Base-by-base conservation (phyloP, 2,888 invertebrate species). In the Clunio marinus region DNA sequence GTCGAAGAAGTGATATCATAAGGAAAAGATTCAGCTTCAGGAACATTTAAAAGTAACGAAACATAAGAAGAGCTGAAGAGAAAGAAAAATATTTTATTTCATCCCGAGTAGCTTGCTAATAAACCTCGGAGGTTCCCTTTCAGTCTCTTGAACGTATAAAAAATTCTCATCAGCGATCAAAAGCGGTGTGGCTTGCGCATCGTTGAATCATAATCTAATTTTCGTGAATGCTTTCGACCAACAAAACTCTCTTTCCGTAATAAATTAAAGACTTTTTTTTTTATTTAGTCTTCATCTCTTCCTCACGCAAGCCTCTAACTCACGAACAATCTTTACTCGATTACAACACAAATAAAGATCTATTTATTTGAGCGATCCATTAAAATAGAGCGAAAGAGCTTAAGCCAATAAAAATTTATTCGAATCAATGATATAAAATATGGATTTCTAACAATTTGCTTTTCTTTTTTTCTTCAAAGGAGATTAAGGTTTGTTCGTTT, bases 381-480 rank as follows among this genome's bases (percentile, higher is more conserved):
- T 63, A 63, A 59, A 45, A 27, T 63, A 46, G 63, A 63, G 25
- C 63, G 45, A 28, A 57, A 63, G 63, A 63, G 63, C 63, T 63
- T 63, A 63, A 46, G 13, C 27, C 20, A 63, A 63, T 63, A 63
- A 63, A 63, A 63, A 46, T 63, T 63, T 63, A 63, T 63, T 25
- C 17, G 63, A 63, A 46, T 63, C 63, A 63, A 63, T 63, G 46
- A 20, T 25, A 63, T 63, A 63, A 63, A 63, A 63, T 63, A 63
- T 63, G 63, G 63, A 63, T 63, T 63, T 63, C 46, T 63, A 63
- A 63, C 63, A 63, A 63, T 63, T 63, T 45, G 20, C 45, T 46
- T 25, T 63, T 46, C 28, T 25, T n/a, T 17, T 7, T 17, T 17
- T n/a, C 13, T 58, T 15, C n/a, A 32, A 37, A 27, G 25, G 10